Conservation (phyloP, 1,140 invertebrate genomes). For the Aphelinus certus region DNA sequence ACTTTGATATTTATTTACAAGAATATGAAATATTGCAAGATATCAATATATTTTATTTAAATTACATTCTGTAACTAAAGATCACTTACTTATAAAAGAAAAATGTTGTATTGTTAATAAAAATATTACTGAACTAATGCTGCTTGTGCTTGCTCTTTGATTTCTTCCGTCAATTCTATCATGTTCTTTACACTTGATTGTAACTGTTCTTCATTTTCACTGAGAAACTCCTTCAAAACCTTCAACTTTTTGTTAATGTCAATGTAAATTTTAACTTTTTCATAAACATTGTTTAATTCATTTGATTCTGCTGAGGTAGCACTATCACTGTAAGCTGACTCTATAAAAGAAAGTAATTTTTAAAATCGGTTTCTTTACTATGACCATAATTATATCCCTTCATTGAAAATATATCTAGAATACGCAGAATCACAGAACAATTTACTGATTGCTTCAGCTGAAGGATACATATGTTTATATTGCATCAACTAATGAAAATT, state of each 20-base stretch:
- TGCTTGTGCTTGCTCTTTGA: slow-evolving; percentile 56
- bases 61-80: neutral
- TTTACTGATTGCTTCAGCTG: too few relatives aligned
- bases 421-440: too few relatives aligned
- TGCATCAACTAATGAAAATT: too few relatives aligned
- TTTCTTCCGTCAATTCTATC: slow-evolving; percentile 53
- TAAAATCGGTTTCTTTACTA: too few relatives aligned
- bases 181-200: slow-evolving; percentile 50
- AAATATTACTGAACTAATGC: slow-evolving; percentile 47
- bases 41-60: slow-evolving; percentile 1
- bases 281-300: slow-evolving; percentile 51
- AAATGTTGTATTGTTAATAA: neutral
- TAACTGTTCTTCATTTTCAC: slow-evolving; percentile 45
- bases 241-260: slow-evolving; percentile 52
- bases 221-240: slow-evolving; percentile 47
- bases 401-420: too few relatives aligned
- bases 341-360: slow-evolving; percentile 27
- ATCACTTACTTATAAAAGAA: neutral
- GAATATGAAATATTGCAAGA: neutral
- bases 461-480: too few relatives aligned
- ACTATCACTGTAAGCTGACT: slow-evolving; percentile 42
- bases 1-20: neutral
- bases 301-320: slow-evolving; percentile 39
- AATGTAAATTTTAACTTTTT: slow-evolving; percentile 53
- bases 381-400: too few relatives aligned